Evolutionary conservation across 2,797 vertebrate genomes (phyloP).

Genomic region (Oreochromis grahami): DNA sequence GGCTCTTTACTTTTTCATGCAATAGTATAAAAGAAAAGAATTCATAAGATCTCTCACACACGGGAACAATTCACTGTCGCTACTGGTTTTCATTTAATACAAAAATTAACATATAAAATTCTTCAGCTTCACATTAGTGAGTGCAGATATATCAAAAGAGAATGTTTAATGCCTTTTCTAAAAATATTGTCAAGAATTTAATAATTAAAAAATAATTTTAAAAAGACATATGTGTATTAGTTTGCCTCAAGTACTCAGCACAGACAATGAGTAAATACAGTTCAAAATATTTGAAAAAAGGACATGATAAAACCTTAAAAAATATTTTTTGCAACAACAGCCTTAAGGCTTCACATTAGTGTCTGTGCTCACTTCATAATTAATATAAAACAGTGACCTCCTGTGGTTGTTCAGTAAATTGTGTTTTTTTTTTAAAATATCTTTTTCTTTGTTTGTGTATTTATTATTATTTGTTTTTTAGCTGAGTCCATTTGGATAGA

Average conservation of each 20-base stretch:
- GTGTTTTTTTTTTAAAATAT: not conserved
- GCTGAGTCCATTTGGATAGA: not conserved
- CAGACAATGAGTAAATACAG: not conserved
- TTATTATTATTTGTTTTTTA: not conserved
- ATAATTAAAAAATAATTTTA: not conserved
- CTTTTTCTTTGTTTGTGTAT: not conserved
- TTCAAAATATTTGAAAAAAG: not conserved
- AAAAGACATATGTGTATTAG: not conserved
- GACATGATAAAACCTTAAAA: not conserved
- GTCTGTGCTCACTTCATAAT: not conserved
- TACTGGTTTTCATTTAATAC: not conserved
- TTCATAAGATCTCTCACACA: not conserved
- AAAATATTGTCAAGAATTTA: not conserved
- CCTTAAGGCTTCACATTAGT: not conserved
- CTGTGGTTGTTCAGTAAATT: slow-evolving; percentile 38
- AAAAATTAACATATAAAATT: not conserved
- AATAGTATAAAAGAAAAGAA: not conserved
- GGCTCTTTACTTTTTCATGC: not conserved
- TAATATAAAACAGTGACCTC: slow-evolving; percentile 61
- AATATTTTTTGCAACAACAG: not conserved
- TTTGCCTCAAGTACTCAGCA: not conserved
- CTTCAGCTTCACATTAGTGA: not conserved
- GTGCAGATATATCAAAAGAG: not conserved
- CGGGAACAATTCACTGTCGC: not conserved
- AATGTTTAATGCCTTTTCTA: not conserved